A percentile compares a stretch with the other conserved stretches of the same genome.
phyloP scores from a whole-genome alignment of 2,797 vertebrate genomes.

The Paramormyrops hopkinsi region DNA sequence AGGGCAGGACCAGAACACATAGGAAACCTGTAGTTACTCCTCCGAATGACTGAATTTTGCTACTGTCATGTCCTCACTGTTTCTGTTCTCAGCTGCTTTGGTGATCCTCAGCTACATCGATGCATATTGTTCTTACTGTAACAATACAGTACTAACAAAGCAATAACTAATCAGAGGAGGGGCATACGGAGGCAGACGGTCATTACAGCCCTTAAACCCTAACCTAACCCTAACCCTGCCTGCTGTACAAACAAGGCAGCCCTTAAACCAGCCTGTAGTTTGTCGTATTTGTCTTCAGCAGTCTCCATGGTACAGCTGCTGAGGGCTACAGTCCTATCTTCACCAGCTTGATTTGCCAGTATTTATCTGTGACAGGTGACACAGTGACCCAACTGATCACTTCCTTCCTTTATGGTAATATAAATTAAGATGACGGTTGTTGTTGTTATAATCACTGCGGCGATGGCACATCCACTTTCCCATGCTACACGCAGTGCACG shows the following conservation, averaged over 20 bases:
- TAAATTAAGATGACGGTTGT: neutral
- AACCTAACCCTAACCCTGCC: neutral
- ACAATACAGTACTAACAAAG: neutral
- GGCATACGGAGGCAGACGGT: neutral
- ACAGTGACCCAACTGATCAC: neutral
- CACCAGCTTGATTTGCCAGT: neutral
- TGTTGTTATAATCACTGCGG: neutral
- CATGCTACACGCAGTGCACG: neutral
- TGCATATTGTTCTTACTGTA: neutral
- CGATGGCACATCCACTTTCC: neutral
- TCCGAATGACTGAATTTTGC: neutral
- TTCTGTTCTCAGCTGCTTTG: neutral
- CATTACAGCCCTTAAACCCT: neutral
- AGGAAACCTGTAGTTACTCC: neutral
- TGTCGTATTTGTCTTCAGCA: neutral
- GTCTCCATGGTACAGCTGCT: neutral
- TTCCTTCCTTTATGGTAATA: neutral
- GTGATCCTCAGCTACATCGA: neutral
- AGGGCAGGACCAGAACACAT: neutral
- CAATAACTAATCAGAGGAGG: neutral
- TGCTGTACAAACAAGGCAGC: neutral
- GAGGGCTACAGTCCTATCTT: neutral
- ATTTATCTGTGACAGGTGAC: neutral
- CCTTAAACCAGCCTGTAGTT: neutral
- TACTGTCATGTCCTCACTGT: neutral